Evolutionary conservation across 1,140 invertebrate species (phyloP), one percentile per base, ranked within the genome.

Genomic region (Papilio polytes): DNA sequence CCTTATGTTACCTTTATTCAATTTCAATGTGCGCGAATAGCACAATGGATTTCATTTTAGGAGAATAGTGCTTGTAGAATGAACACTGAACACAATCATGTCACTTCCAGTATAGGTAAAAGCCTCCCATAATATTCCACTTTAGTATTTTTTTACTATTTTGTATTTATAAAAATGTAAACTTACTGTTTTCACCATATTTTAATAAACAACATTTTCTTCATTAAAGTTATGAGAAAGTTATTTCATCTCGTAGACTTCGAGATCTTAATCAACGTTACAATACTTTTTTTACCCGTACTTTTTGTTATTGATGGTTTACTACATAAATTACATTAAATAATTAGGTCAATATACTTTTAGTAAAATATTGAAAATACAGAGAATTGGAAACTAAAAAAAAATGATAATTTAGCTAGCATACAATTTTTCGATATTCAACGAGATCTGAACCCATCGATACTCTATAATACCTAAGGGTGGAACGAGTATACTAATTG

Each of bases 151-250:
- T 20, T 56, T 20, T 56, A 56, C 8, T 9, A 7, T 56, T 9
- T n/a, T 56, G 18, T 8, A 56, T 56, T 2, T 15, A 53, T 18
- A 18, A 13, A 10, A 13, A 48, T 15, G 53, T 56, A 56, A 6
- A n/a, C 13, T 56, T n/a, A n/a, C n/a, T 6, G 15, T 56, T n/a
- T 56, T 56, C 3, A 56, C 7, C 53, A 56, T 6, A 56, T 6
- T 18, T 56, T 56, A n/a, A 56, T 56, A n/a, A n/a, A n/a, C 7
- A 56, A 56, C n/a, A 56, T 56, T 56, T 56, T 56, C 53, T 56
- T 56, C 53, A 18, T 56, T 56, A 56, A 56, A 56, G 18, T n/a
- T 56, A 56, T 4, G 18, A n/a, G 18, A 8, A n/a, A 56, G 53
- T 56, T 56, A 48, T 56, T 56, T n/a, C 53, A n/a, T n/a, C 18